A percentile compares a stretch with the other conserved stretches of the same genome.
Conservation (phyloP, 2,113 vertebrate genomes). For the Ursus arctos region DNA sequence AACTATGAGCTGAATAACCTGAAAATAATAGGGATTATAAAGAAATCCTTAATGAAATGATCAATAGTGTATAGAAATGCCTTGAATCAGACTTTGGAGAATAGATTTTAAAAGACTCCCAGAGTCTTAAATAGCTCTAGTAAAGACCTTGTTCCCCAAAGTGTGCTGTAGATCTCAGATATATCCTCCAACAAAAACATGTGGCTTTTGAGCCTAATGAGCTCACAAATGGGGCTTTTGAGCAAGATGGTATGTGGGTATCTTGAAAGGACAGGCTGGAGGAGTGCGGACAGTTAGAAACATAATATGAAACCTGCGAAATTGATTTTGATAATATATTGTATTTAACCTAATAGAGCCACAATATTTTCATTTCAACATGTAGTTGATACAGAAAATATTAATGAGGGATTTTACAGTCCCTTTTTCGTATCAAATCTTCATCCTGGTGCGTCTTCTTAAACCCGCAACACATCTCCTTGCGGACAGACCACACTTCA, state of each 20-base stretch:
- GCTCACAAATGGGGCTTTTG: not conserved
- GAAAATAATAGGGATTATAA: constrained; percentile 30
- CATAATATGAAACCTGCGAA: no score
- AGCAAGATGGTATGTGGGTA: not conserved
- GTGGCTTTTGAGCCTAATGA: not conserved
- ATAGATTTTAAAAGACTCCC: constrained; percentile 29
- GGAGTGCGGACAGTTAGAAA: not conserved
- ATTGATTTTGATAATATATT: not conserved
- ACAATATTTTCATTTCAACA: not conserved
- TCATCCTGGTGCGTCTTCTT: not conserved
- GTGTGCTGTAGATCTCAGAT: not conserved
- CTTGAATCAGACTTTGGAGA: constrained; percentile 34
- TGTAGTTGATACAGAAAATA: not conserved
- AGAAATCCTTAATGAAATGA: constrained; percentile 54
- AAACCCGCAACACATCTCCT: not conserved
- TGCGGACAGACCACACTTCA: not conserved
- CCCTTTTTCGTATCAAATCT: not conserved
- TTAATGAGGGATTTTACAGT: not conserved
- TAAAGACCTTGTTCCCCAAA: not conserved
- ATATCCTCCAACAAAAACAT: fast-evolving
- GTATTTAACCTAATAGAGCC: not conserved
- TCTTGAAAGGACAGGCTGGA: not conserved
- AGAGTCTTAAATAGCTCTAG: not conserved
- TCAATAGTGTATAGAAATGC: constrained; percentile 43
- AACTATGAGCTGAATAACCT: not conserved